Evolutionary conservation across 1,140 invertebrate species (phyloP).

Genomic region (Ylistrum balloti): DNA sequence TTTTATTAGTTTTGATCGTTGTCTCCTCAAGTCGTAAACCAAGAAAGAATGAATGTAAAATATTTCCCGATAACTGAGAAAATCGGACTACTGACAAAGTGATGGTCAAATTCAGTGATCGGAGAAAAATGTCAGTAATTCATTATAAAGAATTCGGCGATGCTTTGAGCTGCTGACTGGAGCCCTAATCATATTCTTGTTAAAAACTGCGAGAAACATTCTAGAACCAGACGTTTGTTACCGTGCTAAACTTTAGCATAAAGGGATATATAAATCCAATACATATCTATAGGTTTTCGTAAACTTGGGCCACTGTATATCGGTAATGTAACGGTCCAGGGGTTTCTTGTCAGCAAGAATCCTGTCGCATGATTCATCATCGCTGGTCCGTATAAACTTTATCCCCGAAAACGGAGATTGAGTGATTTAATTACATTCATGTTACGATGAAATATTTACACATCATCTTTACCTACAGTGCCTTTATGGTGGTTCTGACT

Average conservation of each 20-base stretch:
- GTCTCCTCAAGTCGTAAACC: too few species aligned
- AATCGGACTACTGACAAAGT: too few species aligned
- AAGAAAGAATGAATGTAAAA: too few species aligned
- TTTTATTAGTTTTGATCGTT: too few species aligned
- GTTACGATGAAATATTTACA: constrained; percentile 22
- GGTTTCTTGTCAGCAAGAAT: background rate
- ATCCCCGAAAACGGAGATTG: constrained; percentile 1
- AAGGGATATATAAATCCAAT: background rate
- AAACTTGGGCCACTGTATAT: background rate
- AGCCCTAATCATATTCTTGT: background rate
- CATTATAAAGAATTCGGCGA: background rate
- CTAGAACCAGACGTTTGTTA: background rate
- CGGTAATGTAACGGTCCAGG: background rate
- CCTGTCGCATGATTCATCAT: background rate
- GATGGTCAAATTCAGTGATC: too few species aligned
- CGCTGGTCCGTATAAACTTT: constrained; percentile 22
- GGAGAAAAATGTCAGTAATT: too few species aligned
- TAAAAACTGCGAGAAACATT: too few species aligned
- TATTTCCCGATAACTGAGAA: too few species aligned
- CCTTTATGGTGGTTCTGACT: background rate
- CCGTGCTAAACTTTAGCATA: background rate
- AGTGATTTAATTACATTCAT: constrained; percentile 21
- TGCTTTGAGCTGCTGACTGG: background rate
- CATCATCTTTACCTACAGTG: background rate
- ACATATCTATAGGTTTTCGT: background rate